A percentile compares a stretch with the other conserved stretches of the same genome.
phyloP scores from a whole-genome alignment of 2,888 invertebrate species.

The Noctua pronuba region DNA sequence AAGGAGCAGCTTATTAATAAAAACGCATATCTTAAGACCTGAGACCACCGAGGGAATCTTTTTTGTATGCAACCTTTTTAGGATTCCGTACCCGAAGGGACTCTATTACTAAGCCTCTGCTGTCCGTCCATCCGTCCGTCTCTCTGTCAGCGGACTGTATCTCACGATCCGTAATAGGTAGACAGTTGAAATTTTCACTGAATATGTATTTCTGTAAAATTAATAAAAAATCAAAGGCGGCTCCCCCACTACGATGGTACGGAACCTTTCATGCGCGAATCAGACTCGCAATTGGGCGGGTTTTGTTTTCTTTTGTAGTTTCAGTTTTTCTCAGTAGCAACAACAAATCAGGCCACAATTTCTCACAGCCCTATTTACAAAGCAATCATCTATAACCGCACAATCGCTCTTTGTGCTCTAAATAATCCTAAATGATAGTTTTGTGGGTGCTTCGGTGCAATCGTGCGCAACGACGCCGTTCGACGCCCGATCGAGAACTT shows the following conservation, averaged over 20 bases:
- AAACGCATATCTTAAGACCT: background rate
- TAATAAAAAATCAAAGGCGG: too few relatives aligned
- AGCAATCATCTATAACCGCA: constrained; percentile 60
- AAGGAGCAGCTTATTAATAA: background rate
- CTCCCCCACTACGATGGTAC: too few relatives aligned
- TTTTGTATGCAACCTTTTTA: background rate
- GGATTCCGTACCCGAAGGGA: too few relatives aligned
- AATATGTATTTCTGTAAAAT: too few relatives aligned
- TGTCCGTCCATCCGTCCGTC: too few relatives aligned
- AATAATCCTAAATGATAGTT: constrained; percentile 53
- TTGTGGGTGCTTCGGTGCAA: constrained; percentile 57
- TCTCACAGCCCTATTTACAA: constrained; percentile 49
- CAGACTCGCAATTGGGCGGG: too few relatives aligned
- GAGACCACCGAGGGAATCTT: background rate
- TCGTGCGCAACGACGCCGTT: constrained; percentile 66
- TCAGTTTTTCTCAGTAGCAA: background rate
- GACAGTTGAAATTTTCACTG: too few relatives aligned
- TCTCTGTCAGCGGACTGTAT: too few relatives aligned
- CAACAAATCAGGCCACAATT: constrained; percentile 29
- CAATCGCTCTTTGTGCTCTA: constrained; percentile 49
- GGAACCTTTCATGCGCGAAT: too few relatives aligned
- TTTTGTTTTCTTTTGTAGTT: too few relatives aligned
- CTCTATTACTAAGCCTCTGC: too few relatives aligned
- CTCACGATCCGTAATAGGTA: too few relatives aligned
- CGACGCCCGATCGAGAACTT: constrained; percentile 47